A percentile compares a stretch with the other conserved stretches of the same genome.
phyloP scores from a whole-genome alignment of 2,888 invertebrate species.

The Agrochola lota region DNA sequence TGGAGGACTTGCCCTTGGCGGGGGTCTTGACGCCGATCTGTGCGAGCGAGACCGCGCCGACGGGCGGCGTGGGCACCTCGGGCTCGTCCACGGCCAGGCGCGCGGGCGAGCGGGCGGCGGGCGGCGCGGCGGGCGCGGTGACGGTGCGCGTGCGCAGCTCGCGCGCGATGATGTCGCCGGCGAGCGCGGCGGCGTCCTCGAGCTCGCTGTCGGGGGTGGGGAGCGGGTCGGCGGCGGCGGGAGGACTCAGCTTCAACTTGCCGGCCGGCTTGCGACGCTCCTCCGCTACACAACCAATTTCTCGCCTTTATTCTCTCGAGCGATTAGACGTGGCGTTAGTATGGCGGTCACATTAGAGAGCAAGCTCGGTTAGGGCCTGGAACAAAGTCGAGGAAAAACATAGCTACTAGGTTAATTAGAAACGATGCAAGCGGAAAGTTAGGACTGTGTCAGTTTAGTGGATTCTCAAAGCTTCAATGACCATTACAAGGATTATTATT shows the following conservation, averaged over 20 bases:
- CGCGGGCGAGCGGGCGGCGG: slow-evolving; percentile 76
- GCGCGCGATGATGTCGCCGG: slow-evolving; percentile 87
- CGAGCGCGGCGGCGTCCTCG: slow-evolving; percentile 88
- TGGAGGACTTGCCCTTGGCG: slow-evolving; percentile 79
- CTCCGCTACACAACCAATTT: slow-evolving; percentile 90
- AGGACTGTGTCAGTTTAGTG: slow-evolving; percentile 81
- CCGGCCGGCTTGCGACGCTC: slow-evolving; percentile 87
- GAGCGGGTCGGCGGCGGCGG: slow-evolving; percentile 82
- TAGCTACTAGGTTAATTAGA: slow-evolving; percentile 87
- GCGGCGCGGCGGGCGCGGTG: slow-evolving; percentile 81
- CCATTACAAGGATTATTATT: slow-evolving; percentile 88
- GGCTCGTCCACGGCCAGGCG: slow-evolving; percentile 81
- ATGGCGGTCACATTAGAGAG: slow-evolving; percentile 90
- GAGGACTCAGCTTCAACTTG: slow-evolving; percentile 85
- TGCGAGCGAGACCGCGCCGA: slow-evolving; percentile 88
- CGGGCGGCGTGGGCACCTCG: slow-evolving; percentile 88
- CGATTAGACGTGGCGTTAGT: slow-evolving; percentile 90
- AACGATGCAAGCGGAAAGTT: slow-evolving; percentile 88
- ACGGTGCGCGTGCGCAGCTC: slow-evolving; percentile 83
- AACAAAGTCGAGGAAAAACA: slow-evolving; percentile 90
- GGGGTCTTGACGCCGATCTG: slow-evolving; percentile 86
- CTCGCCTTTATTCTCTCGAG: slow-evolving; percentile 88
- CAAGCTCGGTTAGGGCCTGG: slow-evolving; percentile 91
- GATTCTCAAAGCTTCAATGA: slow-evolving; percentile 77
- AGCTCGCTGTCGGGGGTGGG: slow-evolving; percentile 89